phyloP scores from a whole-genome alignment of 2,888 invertebrate genomes.

The Sylvicola fuscatus region DNA sequence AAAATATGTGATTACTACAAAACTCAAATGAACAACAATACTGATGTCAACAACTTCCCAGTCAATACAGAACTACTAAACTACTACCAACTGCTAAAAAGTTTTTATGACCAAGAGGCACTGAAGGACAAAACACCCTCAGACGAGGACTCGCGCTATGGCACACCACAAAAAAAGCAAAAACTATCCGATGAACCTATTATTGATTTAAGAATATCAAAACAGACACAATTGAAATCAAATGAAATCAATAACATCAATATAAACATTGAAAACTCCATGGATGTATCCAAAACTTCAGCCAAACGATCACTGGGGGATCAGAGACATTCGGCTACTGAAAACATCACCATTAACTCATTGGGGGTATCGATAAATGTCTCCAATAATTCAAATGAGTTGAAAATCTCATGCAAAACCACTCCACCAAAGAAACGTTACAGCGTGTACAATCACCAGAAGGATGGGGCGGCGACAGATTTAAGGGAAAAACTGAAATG shows the following conservation, averaged over 20 bases:
- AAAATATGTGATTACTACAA: conserved; percentile 4
- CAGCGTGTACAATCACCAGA: conserved; percentile 2
- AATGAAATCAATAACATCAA: conserved; percentile 5
- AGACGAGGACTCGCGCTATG: not conserved
- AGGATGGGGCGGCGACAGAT: not conserved
- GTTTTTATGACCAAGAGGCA: conserved; percentile 3
- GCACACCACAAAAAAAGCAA: not conserved
- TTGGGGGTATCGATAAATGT: conserved; percentile 9
- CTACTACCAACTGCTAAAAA: conserved; percentile 5
- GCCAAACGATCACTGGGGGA: not conserved
- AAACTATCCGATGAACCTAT: not conserved
- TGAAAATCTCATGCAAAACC: conserved; percentile 9
- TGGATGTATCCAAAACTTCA: not conserved
- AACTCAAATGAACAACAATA: conserved; percentile 1
- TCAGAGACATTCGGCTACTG: not conserved
- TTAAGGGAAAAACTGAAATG: not conserved
- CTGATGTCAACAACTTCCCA: conserved; percentile 3
- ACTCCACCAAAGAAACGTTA: conserved; percentile 9
- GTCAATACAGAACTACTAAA: conserved; percentile 5
- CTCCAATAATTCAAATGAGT: conserved; percentile 7
- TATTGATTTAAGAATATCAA: conserved; percentile 5
- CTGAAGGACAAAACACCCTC: not conserved
- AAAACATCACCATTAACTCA: conserved; percentile 4
- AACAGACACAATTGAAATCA: not conserved
- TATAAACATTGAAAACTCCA: conserved; percentile 7